Evolutionary conservation across 1,140 invertebrate genomes (phyloP), one percentile per base, ranked within the genome.

Genomic region (Penaeus vannamei): DNA sequence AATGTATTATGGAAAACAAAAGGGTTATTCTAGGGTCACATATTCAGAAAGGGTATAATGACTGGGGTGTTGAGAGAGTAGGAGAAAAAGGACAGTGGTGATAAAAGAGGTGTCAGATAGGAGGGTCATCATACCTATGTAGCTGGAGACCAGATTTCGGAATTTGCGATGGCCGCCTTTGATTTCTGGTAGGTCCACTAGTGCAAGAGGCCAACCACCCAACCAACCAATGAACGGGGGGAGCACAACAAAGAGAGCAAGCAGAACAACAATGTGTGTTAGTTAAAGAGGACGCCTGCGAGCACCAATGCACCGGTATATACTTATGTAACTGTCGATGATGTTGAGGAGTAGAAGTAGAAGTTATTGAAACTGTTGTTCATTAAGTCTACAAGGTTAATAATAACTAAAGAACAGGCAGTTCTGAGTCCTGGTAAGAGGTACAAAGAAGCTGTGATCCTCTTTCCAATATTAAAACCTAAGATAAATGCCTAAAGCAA

Each of bases 101-200:
- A 10, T 87, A 91, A 53, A 53, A 53, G 53, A 53, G 85, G 69
- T 88, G 91, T 90, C 91, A 92, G 89, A 91, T 86, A 92, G 92
- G 92, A 86, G 93, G 92, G 92, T 93, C 92, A 84, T 91, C 91
- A 96, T 98, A 98, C 97, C 97, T 97, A 98, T 98, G 93, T 97
- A 98, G 95, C 97, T 98, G 95, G 97, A 97, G 94, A 98, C 97
- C 95, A 98, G 96, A 93, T 97, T 98, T 95, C 97, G 96, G 96
- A 98, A 98, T 96, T 98, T 98, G 95, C 97, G 97, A 95, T 98
- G 97, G 94, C 97, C 97, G 93, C 97, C 97, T 95, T 98, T 98
- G 95, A 98, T 97, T 95, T 98, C 90, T 66, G 91, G 90, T 83
- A 91, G 90, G 82, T 91, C 90, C 90, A 91, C 90, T 91, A 91